Percentiles rank a stretch among this genome's conserved stretches.
These are phyloP conservation scores for Xenus cinereus DNA, from an alignment of 2,113 vertebrate species.

Conservation along the genomic window DNA sequence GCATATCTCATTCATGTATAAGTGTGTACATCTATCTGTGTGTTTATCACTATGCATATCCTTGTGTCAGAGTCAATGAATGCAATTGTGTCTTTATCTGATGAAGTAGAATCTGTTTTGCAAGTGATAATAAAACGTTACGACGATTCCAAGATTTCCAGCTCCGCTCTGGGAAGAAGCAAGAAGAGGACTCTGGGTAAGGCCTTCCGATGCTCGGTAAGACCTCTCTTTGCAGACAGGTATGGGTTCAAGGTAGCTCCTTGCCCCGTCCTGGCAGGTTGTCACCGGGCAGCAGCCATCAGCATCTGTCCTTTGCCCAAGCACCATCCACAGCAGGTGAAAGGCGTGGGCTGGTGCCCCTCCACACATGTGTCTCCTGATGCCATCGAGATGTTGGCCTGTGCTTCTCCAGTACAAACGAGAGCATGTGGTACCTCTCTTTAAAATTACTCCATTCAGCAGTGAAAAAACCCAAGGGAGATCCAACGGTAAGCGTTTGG, in stretches of 20 bases:
- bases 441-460: background rate
- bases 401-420: background rate
- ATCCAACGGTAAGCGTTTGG: background rate
- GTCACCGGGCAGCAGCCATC: background rate
- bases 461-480: background rate
- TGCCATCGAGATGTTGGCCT: background rate
- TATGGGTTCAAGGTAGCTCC: background rate
- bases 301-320: background rate
- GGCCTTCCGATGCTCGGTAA: constrained; percentile 9
- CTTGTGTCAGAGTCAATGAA: constrained; percentile 74
- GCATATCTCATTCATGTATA: constrained; percentile 73
- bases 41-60: constrained; percentile 69
- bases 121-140: constrained; percentile 74
- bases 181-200: constrained; percentile 46
- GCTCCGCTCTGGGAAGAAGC: constrained; percentile 59
- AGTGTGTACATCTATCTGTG: constrained; percentile 72
- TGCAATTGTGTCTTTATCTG: constrained; percentile 76
- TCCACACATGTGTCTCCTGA: background rate
- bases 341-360: background rate
- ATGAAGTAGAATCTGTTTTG: constrained; percentile 75
- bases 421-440: background rate
- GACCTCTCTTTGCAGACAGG: constrained; percentile 42
- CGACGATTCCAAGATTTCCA: constrained; percentile 69
- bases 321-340: background rate
- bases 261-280: background rate